Percentiles rank a stretch among this genome's conserved stretches.
These are phyloP conservation scores for Tetranychus cinnabarinus DNA, from an alignment of 1,140 invertebrate genomes.

Conservation along the genomic window DNA sequence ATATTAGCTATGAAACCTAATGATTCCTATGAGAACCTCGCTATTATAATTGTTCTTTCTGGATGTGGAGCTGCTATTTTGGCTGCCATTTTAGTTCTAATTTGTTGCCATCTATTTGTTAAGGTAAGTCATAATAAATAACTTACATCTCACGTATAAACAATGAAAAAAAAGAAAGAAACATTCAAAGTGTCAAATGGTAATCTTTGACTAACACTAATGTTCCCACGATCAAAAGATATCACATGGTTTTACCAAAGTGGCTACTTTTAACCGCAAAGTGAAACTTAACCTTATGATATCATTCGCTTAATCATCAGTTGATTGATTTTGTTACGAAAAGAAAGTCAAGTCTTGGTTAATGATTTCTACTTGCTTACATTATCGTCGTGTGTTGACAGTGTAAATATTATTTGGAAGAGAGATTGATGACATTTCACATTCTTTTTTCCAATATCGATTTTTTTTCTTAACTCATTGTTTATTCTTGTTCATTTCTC, in stretches of 20 bases:
- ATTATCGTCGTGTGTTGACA: too few relatives aligned
- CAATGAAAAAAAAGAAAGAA: neutral
- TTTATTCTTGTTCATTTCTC: neutral
- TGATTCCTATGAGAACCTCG: neutral
- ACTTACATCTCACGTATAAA: neutral
- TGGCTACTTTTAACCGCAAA: too few relatives aligned
- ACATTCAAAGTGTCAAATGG: too few relatives aligned
- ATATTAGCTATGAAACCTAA: neutral
- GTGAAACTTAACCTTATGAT: too few relatives aligned
- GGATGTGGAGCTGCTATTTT: conserved; percentile 3
- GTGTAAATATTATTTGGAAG: neutral
- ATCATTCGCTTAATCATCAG: too few relatives aligned
- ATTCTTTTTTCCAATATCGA: neutral
- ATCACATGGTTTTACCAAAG: too few relatives aligned
- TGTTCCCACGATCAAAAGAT: too few relatives aligned
- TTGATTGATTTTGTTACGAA: too few relatives aligned
- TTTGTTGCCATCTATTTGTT: conserved; percentile 1
- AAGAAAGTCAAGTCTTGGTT: too few relatives aligned
- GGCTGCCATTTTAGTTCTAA: neutral
- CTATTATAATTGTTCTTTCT: neutral
- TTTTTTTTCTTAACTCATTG: neutral
- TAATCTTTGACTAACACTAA: too few relatives aligned
- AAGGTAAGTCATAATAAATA: neutral
- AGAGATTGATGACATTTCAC: neutral
- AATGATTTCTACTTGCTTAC: too few relatives aligned